These are phyloP conservation scores for Caenorhabditis brenneri DNA, from an alignment of 1,140 invertebrate genomes.

Conservation along the genomic window DNA sequence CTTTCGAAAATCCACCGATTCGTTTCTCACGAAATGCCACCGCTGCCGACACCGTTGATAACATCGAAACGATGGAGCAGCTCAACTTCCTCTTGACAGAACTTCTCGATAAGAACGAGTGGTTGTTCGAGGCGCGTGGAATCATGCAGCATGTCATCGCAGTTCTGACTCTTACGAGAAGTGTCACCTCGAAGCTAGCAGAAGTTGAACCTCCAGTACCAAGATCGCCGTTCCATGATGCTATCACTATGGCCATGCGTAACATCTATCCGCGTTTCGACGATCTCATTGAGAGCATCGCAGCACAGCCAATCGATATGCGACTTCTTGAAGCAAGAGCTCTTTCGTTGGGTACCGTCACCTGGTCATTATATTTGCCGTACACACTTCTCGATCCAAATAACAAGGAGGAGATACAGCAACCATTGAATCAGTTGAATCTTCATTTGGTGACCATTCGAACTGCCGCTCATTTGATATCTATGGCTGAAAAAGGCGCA, in stretches of 20 bases:
- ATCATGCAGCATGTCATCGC: slow-evolving; percentile 19
- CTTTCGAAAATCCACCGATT: neutral
- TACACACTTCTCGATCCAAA: slow-evolving; percentile 49
- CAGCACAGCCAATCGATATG: slow-evolving; percentile 58
- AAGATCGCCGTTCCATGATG: neutral
- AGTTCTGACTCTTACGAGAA: neutral
- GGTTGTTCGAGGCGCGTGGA: slow-evolving; percentile 6
- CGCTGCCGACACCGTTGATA: neutral
- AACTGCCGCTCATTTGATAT: slow-evolving; percentile 14
- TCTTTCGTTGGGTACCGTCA: slow-evolving; percentile 60
- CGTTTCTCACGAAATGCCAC: neutral
- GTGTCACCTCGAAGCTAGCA: neutral
- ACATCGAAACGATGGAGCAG: slow-evolving; percentile 10
- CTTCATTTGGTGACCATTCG: slow-evolving; percentile 15
- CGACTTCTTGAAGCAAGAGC: slow-evolving; percentile 66
- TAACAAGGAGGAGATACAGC: neutral
- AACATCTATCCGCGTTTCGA: slow-evolving; percentile 15
- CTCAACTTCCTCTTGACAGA: neutral
- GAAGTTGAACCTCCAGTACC: neutral
- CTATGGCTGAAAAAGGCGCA: slow-evolving; percentile 27
- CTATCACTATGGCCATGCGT: slow-evolving; percentile 20
- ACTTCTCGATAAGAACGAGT: neutral
- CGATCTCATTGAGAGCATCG: slow-evolving; percentile 14
- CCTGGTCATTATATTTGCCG: slow-evolving; percentile 50
- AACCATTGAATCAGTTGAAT: slow-evolving; percentile 34